These are phyloP conservation scores for Apis laboriosa DNA, from an alignment of 1,140 invertebrate genomes.

Conservation along the genomic window DNA sequence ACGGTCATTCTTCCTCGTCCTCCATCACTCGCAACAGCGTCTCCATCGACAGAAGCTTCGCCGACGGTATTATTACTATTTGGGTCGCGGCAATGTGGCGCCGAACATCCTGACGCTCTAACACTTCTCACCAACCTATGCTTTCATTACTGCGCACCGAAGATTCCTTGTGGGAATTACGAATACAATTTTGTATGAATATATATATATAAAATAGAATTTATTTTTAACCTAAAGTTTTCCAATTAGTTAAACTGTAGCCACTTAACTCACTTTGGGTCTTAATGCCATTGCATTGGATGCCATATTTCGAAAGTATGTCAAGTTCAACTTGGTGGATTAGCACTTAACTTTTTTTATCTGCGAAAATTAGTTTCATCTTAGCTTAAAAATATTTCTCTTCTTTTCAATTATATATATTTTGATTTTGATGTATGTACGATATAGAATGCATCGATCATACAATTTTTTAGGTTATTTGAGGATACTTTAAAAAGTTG, in stretches of 20 bases:
- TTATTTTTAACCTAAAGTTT: not conserved
- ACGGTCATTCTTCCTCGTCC: conserved; percentile 39
- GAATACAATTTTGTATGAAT: not conserved
- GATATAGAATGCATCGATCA: not conserved
- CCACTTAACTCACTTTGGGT: too few species aligned
- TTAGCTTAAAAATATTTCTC: too few species aligned
- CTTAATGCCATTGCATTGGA: too few species aligned
- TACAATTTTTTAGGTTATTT: too few species aligned
- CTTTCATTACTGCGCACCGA: conserved; percentile 32
- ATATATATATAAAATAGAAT: not conserved
- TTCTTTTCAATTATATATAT: too few species aligned
- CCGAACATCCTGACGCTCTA: conserved; percentile 64
- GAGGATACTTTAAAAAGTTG: too few species aligned
- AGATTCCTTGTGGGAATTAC: conserved; percentile 22
- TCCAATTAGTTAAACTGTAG: too few species aligned
- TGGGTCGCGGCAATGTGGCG: conserved; percentile 71
- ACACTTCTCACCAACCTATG: conserved; percentile 32
- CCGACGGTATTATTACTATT: conserved; percentile 69
- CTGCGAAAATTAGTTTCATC: too few species aligned
- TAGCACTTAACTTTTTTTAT: too few species aligned
- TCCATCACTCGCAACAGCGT: conserved; percentile 31
- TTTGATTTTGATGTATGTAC: too few species aligned
- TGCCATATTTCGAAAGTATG: too few species aligned
- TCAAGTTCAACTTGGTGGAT: too few species aligned
- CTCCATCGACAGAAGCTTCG: conserved; percentile 14